Evolutionary conservation across 2,113 vertebrate genomes (phyloP), one percentile per base, ranked within the genome.

Genomic region (Thamnophis sirtalis): DNA sequence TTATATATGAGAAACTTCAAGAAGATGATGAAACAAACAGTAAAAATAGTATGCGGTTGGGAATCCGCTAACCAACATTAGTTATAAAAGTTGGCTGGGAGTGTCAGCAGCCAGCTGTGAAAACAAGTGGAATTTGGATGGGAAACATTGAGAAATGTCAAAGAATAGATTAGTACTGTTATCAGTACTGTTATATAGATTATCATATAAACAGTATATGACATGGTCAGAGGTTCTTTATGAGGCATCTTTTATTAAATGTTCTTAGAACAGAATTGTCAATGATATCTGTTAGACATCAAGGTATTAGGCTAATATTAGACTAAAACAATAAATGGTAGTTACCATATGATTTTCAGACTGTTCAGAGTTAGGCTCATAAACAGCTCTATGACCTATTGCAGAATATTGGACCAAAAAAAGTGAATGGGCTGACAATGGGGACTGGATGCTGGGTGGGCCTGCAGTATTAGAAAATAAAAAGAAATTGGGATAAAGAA

Each of bases 41-140:
- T 94, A 96, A 96, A 97, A 96, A 97, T 96, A 96, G 92, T 68
- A 93, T 96, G 94, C 96, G 95, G 93, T 94, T 95, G 96, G 96
- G 96, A 96, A 96, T 96, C 89, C 68, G 90, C 95, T 95, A 92
- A 95, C 94, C 93, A 95, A 95, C 95, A 93, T 91, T 94, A 95
- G 94, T 95, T 93, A 94, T 96, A 96, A 96, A 97, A 95, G 85
- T 95, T 95, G 92, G 28, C 0, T 94, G 96, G 95, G 94, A 95
- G 91, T 96, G 93, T 95, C 95, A 94, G 87, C 93, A 96, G 94
- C 96, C 96, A 96, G 96, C 96, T 97, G 96, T 94, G 95, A 97
- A 96, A 97, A 97, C 96, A 96, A 96, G 92, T 92, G 89, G 90
- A 90, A 94, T 93, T 91, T 56, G 94, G 95, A 95, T 96, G 96